Evolutionary conservation across 2,888 invertebrate species (phyloP), one percentile per base, ranked within the genome.

Genomic region (Antheraea assamensis): DNA sequence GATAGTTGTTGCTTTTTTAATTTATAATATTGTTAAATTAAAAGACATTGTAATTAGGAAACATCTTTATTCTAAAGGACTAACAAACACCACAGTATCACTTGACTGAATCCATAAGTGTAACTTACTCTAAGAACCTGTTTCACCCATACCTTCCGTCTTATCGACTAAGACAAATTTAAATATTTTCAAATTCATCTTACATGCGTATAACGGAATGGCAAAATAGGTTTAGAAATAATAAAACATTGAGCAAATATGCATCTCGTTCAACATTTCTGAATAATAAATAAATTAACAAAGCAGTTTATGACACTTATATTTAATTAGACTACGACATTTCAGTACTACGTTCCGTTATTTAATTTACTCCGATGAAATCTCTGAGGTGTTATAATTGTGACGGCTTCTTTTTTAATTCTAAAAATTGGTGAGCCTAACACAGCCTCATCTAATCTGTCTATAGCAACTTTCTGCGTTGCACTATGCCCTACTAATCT

Each of bases 31-130:
- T 61, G 10, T 13, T 81, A 84, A 49, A 80, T 70, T 73, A 19
- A 73, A 74, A 73, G 49, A 73, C n/a, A 27, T 64, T 58, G 74
- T 81, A 80, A 83, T 85, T 88, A 89, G 87, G 88, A 91, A 91
- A 90, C 84, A 85, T 86, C 86, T 87, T 91, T 90, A 84, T 88
- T 85, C 88, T 92, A 92, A 82, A 87, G 83, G 85, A 82, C 90
- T 92, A 92, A 91, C 91, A 94, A 93, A 94, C 94, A 93, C 94
- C 94, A 86, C 93, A 93, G 92, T 94, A 94, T 94, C 94, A 94
- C 94, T 92, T 94, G 94, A 93, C 94, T 94, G 92, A 91, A 87
- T 90, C 85, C 78, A 78, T 55, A 42, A 70, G 13, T 64, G 30
- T 30, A 64, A 17, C 61, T 74, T 71, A 72, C 24, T 72, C 61